Evolutionary conservation across 1,140 invertebrate species (phyloP), one percentile per base, ranked within the genome.

Genomic region (Apis laboriosa): DNA sequence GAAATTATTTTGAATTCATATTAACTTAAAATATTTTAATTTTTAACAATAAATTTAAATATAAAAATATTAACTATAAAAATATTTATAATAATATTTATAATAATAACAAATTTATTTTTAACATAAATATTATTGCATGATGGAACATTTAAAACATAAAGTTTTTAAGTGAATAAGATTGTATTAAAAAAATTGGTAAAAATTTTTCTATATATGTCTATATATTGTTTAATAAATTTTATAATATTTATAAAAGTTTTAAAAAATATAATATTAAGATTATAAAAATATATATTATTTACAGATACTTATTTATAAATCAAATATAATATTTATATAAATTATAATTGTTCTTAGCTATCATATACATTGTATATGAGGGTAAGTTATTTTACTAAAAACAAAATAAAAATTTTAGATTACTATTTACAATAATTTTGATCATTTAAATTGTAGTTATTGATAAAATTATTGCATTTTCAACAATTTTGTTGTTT

Each of bases 311-410:
- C 66, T 83, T 58, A 81, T 51, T 43, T 43, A 49, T 24, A 77
- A 55, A 56, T 55, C n/a, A 58, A 51, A 82, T 70, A 64, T 75
- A 49, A 77, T 81, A 63, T 66, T 83, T 66, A 78, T 80, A 90
- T 86, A 88, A 85, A 84, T 89, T 78, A 82, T 55, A 55, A 53
- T 86, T 58, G 21, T 86, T 90, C 85, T 90, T 90, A 87, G 83
- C 87, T 88, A 77, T 91, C 75, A 90, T 92, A 92, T 92, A 91
- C 88, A 90, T 92, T 91, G 85, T 91, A 92, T 89, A 92, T 89
- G 88, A 92, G 86, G 88, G 88, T 89, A 92, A 92, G 91, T 49
- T 80, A 83, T 73, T 79, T 79, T n/a, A 66, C 34, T 71, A 71
- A 68, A 12, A 74, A 63, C 21, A 73, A 67, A 64, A 67, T 28